A percentile compares a stretch with the other conserved stretches of the same genome.
Evolutionary conservation across 2,113 vertebrate species (phyloP).

Genomic region (Amblyopsis rosae): DNA sequence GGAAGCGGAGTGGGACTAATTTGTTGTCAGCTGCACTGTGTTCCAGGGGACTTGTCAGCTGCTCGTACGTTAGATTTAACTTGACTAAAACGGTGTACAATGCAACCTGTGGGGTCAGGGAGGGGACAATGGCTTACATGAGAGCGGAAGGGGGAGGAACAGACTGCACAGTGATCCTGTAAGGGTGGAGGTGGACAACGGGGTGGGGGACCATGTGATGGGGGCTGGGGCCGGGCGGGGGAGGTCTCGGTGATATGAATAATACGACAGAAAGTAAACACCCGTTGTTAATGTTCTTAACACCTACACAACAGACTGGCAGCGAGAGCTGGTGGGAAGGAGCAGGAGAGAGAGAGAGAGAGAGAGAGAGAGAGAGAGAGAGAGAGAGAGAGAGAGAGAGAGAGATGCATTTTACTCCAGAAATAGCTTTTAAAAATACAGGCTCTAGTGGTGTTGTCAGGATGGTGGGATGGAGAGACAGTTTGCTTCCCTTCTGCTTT

Average conservation of each 20-base stretch:
- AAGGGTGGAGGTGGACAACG: slow-evolving; percentile 23
- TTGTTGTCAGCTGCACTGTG: slow-evolving; percentile 26
- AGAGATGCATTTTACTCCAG: slow-evolving; percentile 37
- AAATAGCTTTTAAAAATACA: slow-evolving; percentile 58
- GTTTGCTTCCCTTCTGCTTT: slow-evolving; percentile 31
- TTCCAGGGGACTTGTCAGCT: slow-evolving; percentile 39
- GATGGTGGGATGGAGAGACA: slow-evolving; percentile 37
- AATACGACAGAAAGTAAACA: slow-evolving; percentile 65
- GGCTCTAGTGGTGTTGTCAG: slow-evolving; percentile 38
- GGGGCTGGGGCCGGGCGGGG: slow-evolving; percentile 6
- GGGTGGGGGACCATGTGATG: not conserved
- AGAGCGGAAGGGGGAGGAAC: slow-evolving; percentile 32
- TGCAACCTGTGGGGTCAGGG: slow-evolving; percentile 56
- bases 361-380: slow-evolving; percentile 17
- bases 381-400: slow-evolving; percentile 32
- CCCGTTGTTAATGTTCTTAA: slow-evolving; percentile 49
- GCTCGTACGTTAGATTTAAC: slow-evolving; percentile 32
- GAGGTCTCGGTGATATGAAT: slow-evolving; percentile 55
- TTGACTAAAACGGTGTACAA: slow-evolving; percentile 41
- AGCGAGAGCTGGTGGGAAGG: slow-evolving; percentile 30
- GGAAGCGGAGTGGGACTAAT: slow-evolving; percentile 33
- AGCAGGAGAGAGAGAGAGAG: slow-evolving; percentile 8
- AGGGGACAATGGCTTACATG: slow-evolving; percentile 66
- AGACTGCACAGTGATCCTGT: slow-evolving; percentile 45
- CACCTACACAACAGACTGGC: slow-evolving; percentile 61